Evolutionary conservation across 1,140 invertebrate genomes (phyloP), one percentile per base, ranked within the genome.

Genomic region (Harlomillsia oculata): DNA sequence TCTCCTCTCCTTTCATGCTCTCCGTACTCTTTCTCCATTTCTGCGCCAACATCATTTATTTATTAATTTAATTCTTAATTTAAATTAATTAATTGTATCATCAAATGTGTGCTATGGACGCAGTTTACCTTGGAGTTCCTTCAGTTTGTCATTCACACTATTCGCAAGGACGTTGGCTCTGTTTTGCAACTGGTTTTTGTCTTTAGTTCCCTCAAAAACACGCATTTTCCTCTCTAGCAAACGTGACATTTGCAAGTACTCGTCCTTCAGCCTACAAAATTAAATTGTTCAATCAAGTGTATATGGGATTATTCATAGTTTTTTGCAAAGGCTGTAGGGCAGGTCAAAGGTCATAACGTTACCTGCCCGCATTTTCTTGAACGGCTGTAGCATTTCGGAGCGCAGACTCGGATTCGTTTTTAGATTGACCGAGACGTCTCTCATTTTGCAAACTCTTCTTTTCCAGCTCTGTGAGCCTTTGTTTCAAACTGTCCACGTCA

Each of bases 401-500:
- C 0, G 83, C 78, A 16, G 70, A 70, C 2, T 70, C 65, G 0
- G 79, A 75, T 56, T 81, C 79, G 2, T 69, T 67, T 18, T 72
- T 71, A 1, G 83, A 81, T 60, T 80, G 78, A 29, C 74, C 69
- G 0, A 82, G 73, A 28, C 79, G 72, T 21, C 77, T 72, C 62
- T 86, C 80, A 69, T 91, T 90, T 67, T 82, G 82, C 2, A 83
- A 74, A 44, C 84, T 84, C 66, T 84, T 80, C 46, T 81, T 83
- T 65, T 87, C 82, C 9, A 94, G 73, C 32, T 79, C 76, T 57
- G 81, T 80, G 14, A 92, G 71, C 45, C 80, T 75, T 0, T 72
- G 72, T 34, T 83, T 80, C 45, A 93, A 69, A 1, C 71, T 67
- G 36, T 82, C 77, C 1, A 92, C 83, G 36, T 82, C 79, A 26